A percentile compares a stretch with the other conserved stretches of the same genome.
phyloP scores from a whole-genome alignment of 2,113 vertebrate species.

The Panthera leo region DNA sequence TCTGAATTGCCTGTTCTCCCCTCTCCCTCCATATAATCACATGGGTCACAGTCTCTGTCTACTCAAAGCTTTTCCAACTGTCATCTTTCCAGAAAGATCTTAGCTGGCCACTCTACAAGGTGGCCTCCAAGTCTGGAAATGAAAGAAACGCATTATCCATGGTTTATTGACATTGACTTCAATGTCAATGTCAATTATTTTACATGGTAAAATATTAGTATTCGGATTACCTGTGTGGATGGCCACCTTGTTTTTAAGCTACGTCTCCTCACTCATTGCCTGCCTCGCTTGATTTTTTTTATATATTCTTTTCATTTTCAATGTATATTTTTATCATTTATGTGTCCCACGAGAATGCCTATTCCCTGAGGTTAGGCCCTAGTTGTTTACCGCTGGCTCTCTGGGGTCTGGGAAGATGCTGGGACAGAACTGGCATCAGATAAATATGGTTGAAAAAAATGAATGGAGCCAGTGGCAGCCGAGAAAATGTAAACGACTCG shows the following conservation, averaged over 20 bases:
- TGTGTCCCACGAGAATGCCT: not conserved
- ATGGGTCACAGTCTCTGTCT: not conserved
- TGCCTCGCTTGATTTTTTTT: not conserved
- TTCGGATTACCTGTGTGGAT: not conserved
- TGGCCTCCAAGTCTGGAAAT: not conserved
- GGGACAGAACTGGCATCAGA: not conserved
- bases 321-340: not conserved
- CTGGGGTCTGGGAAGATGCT: not conserved
- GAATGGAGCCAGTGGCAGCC: not conserved
- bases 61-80: not conserved
- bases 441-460: not conserved
- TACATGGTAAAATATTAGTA: not conserved
- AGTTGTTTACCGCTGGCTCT: not conserved
- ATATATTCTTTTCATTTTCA: not conserved
- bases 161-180: not conserved
- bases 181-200: too few species aligned
- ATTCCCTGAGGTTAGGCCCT: too few species aligned
- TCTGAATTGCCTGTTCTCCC: not conserved
- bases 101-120: not conserved
- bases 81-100: not conserved
- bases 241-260: not conserved
- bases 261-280: not conserved
- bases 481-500: not conserved
- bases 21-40: not conserved
- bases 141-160: not conserved